A percentile compares a stretch with the other conserved stretches of the same genome.
These are phyloP conservation scores for Wasmannia auropunctata DNA, from an alignment of 1,140 invertebrate species.

Conservation along the genomic window DNA sequence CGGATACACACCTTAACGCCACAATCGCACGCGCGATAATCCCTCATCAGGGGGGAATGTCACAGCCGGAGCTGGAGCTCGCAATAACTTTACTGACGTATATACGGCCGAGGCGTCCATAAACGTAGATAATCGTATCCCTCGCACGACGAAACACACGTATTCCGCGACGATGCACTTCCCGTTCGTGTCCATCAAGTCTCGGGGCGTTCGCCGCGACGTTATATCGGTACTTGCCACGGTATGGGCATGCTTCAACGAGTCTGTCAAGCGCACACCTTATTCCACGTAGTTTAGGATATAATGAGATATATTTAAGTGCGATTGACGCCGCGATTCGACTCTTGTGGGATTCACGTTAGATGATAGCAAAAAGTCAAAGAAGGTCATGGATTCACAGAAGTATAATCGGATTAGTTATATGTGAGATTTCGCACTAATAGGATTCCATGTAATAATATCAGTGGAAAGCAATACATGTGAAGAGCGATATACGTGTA, in stretches of 20 bases:
- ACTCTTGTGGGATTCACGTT: slow-evolving; percentile 25
- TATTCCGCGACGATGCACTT: slow-evolving; percentile 57
- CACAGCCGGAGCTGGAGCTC: slow-evolving; percentile 5
- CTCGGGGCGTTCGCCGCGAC: slow-evolving; percentile 55
- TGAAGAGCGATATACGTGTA: neutral
- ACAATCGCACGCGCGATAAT: slow-evolving; percentile 45
- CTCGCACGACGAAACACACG: slow-evolving; percentile 54
- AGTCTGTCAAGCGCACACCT: slow-evolving; percentile 65
- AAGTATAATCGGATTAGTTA: neutral
- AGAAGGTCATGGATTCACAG: neutral
- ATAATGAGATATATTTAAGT: slow-evolving; percentile 59
- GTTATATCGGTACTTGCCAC: slow-evolving; percentile 58
- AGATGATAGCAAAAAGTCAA: neutral
- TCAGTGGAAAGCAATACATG: neutral
- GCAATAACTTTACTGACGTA: slow-evolving; percentile 51
- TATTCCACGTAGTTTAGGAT: slow-evolving; percentile 63
- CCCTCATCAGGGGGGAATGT: slow-evolving; percentile 49
- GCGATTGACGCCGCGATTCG: slow-evolving; percentile 33
- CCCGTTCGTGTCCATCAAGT: slow-evolving; percentile 67
- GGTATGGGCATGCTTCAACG: slow-evolving; percentile 61
- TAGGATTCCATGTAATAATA: neutral
- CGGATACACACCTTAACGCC: slow-evolving; percentile 34
- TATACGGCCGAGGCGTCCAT: slow-evolving; percentile 49
- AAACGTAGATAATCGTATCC: slow-evolving; percentile 72
- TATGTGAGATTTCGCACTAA: neutral